Evolutionary conservation across 1,140 invertebrate species (phyloP), one percentile per base, ranked within the genome.

Genomic region (Drosophila pseudoananassae): DNA sequence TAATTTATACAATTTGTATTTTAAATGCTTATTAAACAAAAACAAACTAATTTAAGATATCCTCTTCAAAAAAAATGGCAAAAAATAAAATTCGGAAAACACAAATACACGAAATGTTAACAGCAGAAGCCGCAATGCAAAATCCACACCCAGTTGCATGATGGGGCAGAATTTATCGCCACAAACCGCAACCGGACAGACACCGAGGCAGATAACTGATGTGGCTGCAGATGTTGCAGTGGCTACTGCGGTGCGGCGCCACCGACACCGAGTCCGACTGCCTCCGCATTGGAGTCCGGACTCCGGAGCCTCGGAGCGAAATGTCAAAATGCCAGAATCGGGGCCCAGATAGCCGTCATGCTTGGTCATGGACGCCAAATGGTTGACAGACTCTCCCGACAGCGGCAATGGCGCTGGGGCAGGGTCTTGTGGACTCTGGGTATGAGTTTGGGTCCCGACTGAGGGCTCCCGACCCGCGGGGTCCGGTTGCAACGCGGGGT

Each of bases 351-450:
- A 53, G 47, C 64, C 83, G 82, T 88, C 82, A 87, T 87, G 82
- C 83, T 87, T 87, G 82, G 82, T 88, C 82, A 87, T 87, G 83
- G 82, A 87, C 82, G 78, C 78, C 82, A 87, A 88, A 78, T 83
- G 83, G 78, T 78, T 88, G 83, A 87, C 83, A 88, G 82, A 88
- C 81, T 72, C 63, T 69, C 45, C 76, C 54, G 80, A 69, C 65
- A 68, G 55, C 76, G 56, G 65, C 71, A 63, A 75, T 79, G 76
- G 79, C 79, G 79, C 63, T 70, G 78, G 73, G 58, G 78, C 81
- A 64, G 68, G 63, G 54, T 69, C 14, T 53, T n/a, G 47, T 53
- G 29, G 14, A 10, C 12, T 33, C 20, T 46, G 50, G 17, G 25
- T 12, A 5, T 49, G 15, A 17, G 17, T 46, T 46, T 20, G 17